Evolutionary conservation across 2,888 invertebrate species (phyloP), one percentile per base, ranked within the genome.

Genomic region (Philaethria dido): DNA sequence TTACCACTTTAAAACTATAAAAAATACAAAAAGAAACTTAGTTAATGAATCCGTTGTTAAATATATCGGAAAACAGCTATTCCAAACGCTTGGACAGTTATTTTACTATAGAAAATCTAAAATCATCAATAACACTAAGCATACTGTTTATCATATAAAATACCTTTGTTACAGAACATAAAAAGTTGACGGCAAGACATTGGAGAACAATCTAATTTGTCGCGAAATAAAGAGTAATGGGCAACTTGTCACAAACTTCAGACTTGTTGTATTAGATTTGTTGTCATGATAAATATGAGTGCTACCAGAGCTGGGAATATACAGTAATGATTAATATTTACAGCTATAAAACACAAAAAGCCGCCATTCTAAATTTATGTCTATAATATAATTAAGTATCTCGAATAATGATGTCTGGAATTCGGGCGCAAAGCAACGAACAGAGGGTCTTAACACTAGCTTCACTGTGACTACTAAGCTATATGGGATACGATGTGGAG

Each of bases 211-310:
- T 60, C 65, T 65, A 39, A 65, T 64, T 64, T 64, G 48, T 57
- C 22, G 59, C 48, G 42, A 64, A 59, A 64, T 65, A 65, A 65
- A 78, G 74, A 75, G 61, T 74, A 77, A 78, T 74, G 67, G 68
- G 50, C 50, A 48, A 65, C 66, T 67, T 71, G 70, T 72, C 68
- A 68, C 57, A 66, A 65, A 68, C 64, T 68, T 70, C 68, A 62
- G 66, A 36, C 33, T 55, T 59, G 59, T 65, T 60, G 65, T 60
- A 59, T 65, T 65, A 33, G 42, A 50, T 60, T 60, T 65, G 29
- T 59, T 60, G 42, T 65, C 59, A 36, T 44, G 59, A 65, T 65
- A 52, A 60, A 65, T 44, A 50, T 33, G 33, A 60, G 64, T 25
- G 57, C 59, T 44, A 52, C 64, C 25, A 44, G 50, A 29, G 45